Evolutionary conservation across 2,888 invertebrate species (phyloP).

Genomic region (Pristionchus arcanus): DNA sequence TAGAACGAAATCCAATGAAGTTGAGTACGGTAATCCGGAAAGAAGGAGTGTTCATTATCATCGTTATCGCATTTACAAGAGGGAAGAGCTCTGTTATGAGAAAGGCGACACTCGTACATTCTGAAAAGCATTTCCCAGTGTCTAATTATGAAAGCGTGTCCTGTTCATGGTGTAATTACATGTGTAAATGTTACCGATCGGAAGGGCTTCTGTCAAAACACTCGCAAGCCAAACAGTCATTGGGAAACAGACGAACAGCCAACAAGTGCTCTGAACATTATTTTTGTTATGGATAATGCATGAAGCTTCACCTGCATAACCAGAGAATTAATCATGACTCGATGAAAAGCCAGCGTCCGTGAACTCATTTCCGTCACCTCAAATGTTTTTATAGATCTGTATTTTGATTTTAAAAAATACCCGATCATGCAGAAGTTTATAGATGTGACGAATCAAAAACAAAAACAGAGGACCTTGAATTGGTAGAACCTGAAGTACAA

Average conservation of each 20-base stretch:
- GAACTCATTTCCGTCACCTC: neutral
- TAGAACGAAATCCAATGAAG: constrained; percentile 4
- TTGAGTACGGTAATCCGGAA: neutral
- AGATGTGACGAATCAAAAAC: neutral
- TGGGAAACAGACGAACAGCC: neutral
- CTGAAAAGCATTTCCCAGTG: neutral
- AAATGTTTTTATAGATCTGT: neutral
- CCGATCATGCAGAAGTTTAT: neutral
- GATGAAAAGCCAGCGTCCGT: neutral
- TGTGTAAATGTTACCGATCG: neutral
- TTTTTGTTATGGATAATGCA: no score
- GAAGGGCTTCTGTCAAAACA: neutral
- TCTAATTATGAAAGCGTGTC: neutral
- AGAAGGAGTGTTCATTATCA: neutral
- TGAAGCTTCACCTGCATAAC: no score
- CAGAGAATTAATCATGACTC: neutral
- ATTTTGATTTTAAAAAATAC: neutral
- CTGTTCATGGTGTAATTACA: neutral
- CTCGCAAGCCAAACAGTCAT: neutral
- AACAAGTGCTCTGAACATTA: neutral
- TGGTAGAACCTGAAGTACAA: neutral
- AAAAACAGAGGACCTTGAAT: neutral
- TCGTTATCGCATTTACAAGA: neutral
- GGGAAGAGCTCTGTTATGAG: neutral
- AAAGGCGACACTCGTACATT: neutral